phyloP scores from a whole-genome alignment of 2,888 invertebrate species.

The Polymixis lichenea region DNA sequence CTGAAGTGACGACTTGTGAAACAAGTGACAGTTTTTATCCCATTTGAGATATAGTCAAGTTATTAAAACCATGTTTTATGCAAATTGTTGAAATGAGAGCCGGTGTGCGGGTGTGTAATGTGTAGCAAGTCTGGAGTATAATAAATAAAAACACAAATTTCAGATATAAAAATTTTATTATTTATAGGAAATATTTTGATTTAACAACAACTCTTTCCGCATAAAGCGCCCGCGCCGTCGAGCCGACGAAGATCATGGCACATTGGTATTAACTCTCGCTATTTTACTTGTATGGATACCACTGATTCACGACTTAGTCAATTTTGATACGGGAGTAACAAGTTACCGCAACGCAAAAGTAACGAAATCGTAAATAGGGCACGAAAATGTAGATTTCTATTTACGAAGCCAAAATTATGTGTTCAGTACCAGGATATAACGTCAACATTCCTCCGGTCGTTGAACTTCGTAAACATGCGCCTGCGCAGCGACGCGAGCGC shows the following conservation, averaged over 20 bases:
- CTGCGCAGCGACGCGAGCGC: conserved; percentile 71
- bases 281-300: conserved; percentile 29
- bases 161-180: conserved; percentile 90
- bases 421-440: conserved; percentile 56
- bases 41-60: too few species aligned
- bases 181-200: conserved; percentile 91
- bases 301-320: conserved; percentile 1
- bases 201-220: conserved; percentile 84
- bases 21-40: too few species aligned
- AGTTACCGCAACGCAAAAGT: neutral
- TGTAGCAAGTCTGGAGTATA: neutral
- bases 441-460: conserved; percentile 50
- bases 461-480: conserved; percentile 55
- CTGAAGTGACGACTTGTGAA: too few species aligned
- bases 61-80: too few species aligned
- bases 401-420: conserved; percentile 54
- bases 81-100: neutral
- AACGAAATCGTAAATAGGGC: conserved; percentile 4
- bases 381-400: conserved; percentile 43
- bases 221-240: conserved; percentile 74
- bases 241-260: conserved; percentile 79
- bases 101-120: neutral
- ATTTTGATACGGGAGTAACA: neutral
- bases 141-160: conserved; percentile 78
- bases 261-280: conserved; percentile 68